Conservation (phyloP, 2,113 vertebrate species). For the Aix galericulata region DNA sequence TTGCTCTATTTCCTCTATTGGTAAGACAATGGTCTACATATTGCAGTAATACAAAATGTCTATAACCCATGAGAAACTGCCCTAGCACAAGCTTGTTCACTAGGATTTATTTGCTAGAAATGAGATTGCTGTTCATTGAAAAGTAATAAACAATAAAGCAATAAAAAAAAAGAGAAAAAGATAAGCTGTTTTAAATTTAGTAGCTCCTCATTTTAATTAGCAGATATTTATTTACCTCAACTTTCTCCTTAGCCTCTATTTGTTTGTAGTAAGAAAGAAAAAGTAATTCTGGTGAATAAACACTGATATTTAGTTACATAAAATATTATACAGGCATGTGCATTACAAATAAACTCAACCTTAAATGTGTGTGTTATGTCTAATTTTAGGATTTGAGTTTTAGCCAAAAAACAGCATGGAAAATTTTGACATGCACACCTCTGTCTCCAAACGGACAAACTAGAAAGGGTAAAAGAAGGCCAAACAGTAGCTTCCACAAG, state of each 20-base stretch:
- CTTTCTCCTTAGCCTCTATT: neutral
- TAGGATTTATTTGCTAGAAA: neutral
- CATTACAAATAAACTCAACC: slow-evolving; percentile 48
- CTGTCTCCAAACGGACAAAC: slow-evolving; percentile 10
- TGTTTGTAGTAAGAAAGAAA: neutral
- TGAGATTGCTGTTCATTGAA: neutral
- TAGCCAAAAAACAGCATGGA: slow-evolving; percentile 9
- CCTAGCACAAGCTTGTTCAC: neutral
- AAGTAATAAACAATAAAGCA: neutral
- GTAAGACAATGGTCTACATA: neutral
- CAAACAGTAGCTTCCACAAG: neutral
- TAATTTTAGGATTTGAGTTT: slow-evolving; percentile 44
- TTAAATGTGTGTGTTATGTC: slow-evolving; percentile 10
- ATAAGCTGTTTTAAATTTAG: neutral
- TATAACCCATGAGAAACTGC: neutral
- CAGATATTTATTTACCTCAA: neutral
- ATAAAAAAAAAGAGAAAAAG: neutral
- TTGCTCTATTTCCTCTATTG: neutral
- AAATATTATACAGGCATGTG: slow-evolving; percentile 4
- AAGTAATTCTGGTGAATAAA: neutral
- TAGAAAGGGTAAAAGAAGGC: neutral
- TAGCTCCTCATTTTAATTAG: slow-evolving; percentile 1
- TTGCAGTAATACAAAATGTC: neutral
- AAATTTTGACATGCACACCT: slow-evolving; percentile 34
- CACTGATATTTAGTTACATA: slow-evolving; percentile 23